Conservation (phyloP, 1,140 invertebrate genomes). For the Papilio xuthus region DNA sequence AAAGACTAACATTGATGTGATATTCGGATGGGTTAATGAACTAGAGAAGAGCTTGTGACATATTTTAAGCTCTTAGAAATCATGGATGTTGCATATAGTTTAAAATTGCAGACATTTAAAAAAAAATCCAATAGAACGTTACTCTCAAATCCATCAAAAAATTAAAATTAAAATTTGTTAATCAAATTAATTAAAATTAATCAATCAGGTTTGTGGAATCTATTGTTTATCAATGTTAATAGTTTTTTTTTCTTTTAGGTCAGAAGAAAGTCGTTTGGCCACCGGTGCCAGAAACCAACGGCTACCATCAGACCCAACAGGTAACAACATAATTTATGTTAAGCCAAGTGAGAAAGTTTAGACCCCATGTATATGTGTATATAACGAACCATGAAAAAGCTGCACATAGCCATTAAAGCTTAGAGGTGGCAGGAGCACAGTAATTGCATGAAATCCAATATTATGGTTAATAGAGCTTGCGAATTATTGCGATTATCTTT, state of each 20-base stretch:
- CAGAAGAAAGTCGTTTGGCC: slow-evolving; percentile 92
- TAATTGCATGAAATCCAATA: slow-evolving; percentile 56
- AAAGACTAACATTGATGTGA: too few species aligned
- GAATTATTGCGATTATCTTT: slow-evolving; percentile 29
- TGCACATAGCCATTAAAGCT: slow-evolving; percentile 61
- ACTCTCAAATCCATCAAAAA: too few species aligned
- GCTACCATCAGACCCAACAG: slow-evolving; percentile 80
- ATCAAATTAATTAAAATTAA: too few species aligned
- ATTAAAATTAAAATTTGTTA: too few species aligned
- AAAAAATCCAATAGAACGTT: too few species aligned
- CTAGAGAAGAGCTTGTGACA: too few species aligned
- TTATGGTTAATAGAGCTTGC: slow-evolving; percentile 37
- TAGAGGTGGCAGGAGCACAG: slow-evolving; percentile 50
- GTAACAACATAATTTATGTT: slow-evolving; percentile 47
- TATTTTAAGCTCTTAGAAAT: too few species aligned
- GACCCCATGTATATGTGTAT: slow-evolving; percentile 28
- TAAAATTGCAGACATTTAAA: too few species aligned
- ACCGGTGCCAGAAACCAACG: slow-evolving; percentile 87
- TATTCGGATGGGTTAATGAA: too few species aligned
- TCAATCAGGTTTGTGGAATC: neutral
- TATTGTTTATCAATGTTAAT: slow-evolving; percentile 12
- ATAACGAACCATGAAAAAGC: slow-evolving; percentile 42
- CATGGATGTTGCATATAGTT: too few species aligned
- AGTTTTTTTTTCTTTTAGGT: slow-evolving; percentile 81
- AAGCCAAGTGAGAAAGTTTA: neutral